phyloP scores from a whole-genome alignment of 2,113 vertebrate genomes.

The Plotosus lineatus region DNA sequence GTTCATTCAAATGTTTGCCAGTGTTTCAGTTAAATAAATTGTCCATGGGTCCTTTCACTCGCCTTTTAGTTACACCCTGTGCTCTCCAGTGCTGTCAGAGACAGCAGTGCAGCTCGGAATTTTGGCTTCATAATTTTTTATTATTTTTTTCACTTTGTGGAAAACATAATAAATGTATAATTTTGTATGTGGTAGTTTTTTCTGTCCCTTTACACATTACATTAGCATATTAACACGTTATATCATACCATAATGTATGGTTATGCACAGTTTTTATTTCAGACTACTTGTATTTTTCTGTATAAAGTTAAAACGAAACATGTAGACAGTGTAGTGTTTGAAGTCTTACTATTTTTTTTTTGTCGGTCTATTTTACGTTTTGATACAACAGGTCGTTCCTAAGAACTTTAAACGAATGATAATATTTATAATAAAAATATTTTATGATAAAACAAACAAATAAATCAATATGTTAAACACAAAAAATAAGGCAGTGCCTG shows the following conservation, averaged over 20 bases:
- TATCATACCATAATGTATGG: neutral
- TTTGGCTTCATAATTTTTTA: neutral
- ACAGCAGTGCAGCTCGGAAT: neutral
- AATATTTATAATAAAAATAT: too few species aligned
- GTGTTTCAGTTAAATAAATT: neutral
- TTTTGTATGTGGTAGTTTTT: neutral
- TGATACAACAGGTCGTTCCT: too few species aligned
- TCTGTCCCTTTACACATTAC: neutral
- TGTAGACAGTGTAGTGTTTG: too few species aligned
- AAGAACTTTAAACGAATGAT: too few species aligned
- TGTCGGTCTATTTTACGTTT: too few species aligned
- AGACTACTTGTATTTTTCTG: neutral
- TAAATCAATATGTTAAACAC: too few species aligned
- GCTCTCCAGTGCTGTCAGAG: neutral
- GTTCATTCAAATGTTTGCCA: neutral
- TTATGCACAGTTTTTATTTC: neutral
- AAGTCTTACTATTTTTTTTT: too few species aligned
- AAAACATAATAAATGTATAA: neutral
- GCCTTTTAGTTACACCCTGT: neutral
- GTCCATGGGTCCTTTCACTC: neutral
- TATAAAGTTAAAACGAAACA: too few species aligned
- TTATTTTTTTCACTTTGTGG: neutral
- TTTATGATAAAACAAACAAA: too few species aligned
- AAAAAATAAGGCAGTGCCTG: too few species aligned
- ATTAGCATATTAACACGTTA: neutral